Evolutionary conservation across 2,888 invertebrate genomes (phyloP), one percentile per base, ranked within the genome.

Genomic region (Saturnia pavonia): DNA sequence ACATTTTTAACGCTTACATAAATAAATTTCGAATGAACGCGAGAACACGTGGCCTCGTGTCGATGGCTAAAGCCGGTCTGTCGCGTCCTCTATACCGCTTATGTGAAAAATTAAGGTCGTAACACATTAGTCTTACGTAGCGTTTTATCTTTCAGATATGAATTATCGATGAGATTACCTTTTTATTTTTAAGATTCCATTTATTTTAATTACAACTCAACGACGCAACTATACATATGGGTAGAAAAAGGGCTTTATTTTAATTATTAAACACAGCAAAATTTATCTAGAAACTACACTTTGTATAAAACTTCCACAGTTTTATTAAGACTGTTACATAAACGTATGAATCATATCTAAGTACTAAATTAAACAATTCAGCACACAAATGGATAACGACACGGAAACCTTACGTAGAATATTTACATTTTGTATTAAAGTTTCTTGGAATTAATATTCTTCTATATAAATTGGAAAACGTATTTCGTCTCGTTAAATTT

Each of bases 1-100:
- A 51, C 40, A 72, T 69, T 71, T 73, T 71, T 63, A 71, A 60
- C 25, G 57, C 14, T 60, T 27, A 54, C 54, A 54, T 54, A 22
- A n/a, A 51, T 51, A n/a, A 22, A 1, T 22, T 11, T 22, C 11
- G 22, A 48, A 48, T 48, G 48, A n/a, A 48, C 54, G 54, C 22
- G 14, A 27, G 4, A 27, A 60, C 27, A 14, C 57, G 57, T 27
- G 4, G 14, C 27, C 12, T 27, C 27, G 11, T 4, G 57, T 60
- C 25, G 57, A 60, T 14, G 27, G 57, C 57, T 60, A 4, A 12
- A 27, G 27, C 57, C 57, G 27, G 14, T 60, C 25, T 60, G 57
- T 11, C 57, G 57, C 14, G 14, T 27, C 25, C 3, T 60, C 6
- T 12, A 11, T 60, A 3, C 1, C 25, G 27, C 12, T 27, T 60